Evolutionary conservation across 1,140 invertebrate species (phyloP).

Genomic region (Phymorhynchus buccinoides): DNA sequence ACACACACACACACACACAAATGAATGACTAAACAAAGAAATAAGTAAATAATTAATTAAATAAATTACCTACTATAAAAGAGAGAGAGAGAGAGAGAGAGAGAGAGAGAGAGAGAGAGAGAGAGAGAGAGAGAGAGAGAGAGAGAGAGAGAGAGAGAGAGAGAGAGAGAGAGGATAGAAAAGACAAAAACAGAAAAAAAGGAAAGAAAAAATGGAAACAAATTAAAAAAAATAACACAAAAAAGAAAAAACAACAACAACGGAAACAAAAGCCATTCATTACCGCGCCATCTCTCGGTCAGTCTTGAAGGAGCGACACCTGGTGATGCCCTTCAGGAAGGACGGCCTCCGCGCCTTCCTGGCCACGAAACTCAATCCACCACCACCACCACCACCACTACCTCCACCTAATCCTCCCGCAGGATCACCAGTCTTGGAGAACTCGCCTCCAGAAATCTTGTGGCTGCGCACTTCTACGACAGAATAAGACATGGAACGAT

Average conservation of each 20-base stretch:
- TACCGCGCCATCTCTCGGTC: constrained; percentile 12
- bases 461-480: constrained; percentile 7
- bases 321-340: not conserved
- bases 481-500: constrained; percentile 18
- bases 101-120: not conserved
- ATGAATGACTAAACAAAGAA: too few species aligned
- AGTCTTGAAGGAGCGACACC: constrained; percentile 11
- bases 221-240: not conserved
- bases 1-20: too few species aligned
- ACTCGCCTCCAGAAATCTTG: not conserved
- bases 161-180: not conserved
- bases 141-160: not conserved
- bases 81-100: not conserved
- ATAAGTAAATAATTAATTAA: too few species aligned
- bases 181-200: not conserved
- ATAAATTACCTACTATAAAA: too few species aligned
- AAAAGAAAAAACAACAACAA: not conserved
- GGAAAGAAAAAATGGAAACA: too few species aligned
- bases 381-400: not conserved
- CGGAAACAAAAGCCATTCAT: not conserved
- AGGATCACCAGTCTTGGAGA: not conserved
- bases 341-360: not conserved
- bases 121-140: not conserved
- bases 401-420: not conserved
- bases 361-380: not conserved